A percentile compares a stretch with the other conserved stretches of the same genome.
phyloP scores from a whole-genome alignment of 2,113 vertebrate genomes.

The Oriolus oriolus region DNA sequence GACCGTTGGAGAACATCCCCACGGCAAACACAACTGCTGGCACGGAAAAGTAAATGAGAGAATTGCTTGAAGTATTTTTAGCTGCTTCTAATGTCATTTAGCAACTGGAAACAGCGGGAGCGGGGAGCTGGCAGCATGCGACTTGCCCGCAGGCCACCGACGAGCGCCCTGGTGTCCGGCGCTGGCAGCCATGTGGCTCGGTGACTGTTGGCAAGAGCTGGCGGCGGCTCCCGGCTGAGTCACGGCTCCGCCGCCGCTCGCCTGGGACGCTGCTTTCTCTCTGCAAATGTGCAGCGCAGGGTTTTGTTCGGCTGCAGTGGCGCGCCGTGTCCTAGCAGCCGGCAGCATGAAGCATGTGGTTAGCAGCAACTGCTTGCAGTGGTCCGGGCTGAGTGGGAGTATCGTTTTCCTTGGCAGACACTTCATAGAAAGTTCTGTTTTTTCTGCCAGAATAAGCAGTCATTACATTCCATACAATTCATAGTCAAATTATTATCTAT shows the following conservation, averaged over 20 bases:
- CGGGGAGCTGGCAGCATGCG: neutral
- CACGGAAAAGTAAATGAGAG: neutral
- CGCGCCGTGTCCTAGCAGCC: slow-evolving; percentile 47
- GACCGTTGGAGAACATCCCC: neutral
- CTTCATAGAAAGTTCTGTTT: slow-evolving; percentile 74
- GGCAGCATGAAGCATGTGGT: slow-evolving; percentile 61
- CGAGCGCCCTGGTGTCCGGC: accelerated
- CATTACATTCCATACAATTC: slow-evolving; percentile 76
- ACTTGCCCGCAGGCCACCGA: neutral
- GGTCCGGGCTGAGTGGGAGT: slow-evolving; percentile 72
- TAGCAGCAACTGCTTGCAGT: slow-evolving; percentile 67
- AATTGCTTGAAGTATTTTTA: slow-evolving; percentile 43
- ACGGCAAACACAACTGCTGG: neutral
- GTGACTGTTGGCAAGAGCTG: accelerated
- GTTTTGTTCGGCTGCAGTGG: slow-evolving; percentile 33
- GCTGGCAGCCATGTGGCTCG: neutral
- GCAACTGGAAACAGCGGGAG: neutral
- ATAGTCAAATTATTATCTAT: slow-evolving; percentile 79
- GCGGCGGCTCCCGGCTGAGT: neutral
- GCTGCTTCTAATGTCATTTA: slow-evolving; percentile 39
- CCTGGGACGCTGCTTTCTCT: neutral
- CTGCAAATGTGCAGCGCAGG: neutral
- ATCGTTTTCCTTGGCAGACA: slow-evolving; percentile 75
- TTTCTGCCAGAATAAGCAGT: slow-evolving; percentile 76
- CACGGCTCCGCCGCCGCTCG: neutral